A percentile compares a stretch with the other conserved stretches of the same genome.
Evolutionary conservation across 2,797 vertebrate genomes (phyloP).

Genomic region (Phrynocephalus vlangalii): DNA sequence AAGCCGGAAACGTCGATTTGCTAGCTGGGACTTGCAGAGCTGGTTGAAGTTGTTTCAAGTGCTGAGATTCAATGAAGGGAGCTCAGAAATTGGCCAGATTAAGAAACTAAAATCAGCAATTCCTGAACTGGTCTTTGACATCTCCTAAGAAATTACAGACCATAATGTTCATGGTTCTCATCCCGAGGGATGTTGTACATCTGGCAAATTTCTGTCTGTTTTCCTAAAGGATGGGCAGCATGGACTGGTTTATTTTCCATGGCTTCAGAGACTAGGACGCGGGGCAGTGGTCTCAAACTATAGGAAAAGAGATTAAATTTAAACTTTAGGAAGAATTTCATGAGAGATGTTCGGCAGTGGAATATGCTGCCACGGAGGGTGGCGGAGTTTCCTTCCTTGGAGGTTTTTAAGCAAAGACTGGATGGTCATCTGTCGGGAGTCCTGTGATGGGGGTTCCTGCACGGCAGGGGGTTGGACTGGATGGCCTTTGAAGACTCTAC

Average conservation of each 20-base stretch:
- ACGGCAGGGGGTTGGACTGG: too few relatives aligned
- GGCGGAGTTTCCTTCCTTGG: too few relatives aligned
- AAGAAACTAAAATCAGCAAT: conserved; percentile 28
- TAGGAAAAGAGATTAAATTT: too few relatives aligned
- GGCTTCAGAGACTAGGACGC: too few relatives aligned
- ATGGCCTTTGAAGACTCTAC: too few relatives aligned
- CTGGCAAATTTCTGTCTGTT: neutral
- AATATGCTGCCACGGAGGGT: too few relatives aligned
- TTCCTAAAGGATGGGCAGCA: neutral
- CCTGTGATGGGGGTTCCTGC: too few relatives aligned
- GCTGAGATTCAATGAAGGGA: conserved; percentile 33
- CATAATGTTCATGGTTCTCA: neutral
- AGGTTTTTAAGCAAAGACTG: too few relatives aligned
- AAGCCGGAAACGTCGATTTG: conserved; percentile 12
- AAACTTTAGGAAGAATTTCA: too few relatives aligned
- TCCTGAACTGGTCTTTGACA: conserved; percentile 18
- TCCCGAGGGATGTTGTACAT: neutral
- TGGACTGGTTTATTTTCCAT: neutral
- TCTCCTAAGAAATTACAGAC: neutral
- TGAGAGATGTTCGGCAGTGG: too few relatives aligned
- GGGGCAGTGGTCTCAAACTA: too few relatives aligned
- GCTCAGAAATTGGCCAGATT: conserved; percentile 19
- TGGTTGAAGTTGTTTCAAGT: conserved; percentile 50
- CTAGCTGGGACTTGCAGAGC: conserved; percentile 41
- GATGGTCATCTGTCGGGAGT: too few relatives aligned